Evolutionary conservation across 1,140 invertebrate genomes (phyloP).

Genomic region (Bombus polaris): DNA sequence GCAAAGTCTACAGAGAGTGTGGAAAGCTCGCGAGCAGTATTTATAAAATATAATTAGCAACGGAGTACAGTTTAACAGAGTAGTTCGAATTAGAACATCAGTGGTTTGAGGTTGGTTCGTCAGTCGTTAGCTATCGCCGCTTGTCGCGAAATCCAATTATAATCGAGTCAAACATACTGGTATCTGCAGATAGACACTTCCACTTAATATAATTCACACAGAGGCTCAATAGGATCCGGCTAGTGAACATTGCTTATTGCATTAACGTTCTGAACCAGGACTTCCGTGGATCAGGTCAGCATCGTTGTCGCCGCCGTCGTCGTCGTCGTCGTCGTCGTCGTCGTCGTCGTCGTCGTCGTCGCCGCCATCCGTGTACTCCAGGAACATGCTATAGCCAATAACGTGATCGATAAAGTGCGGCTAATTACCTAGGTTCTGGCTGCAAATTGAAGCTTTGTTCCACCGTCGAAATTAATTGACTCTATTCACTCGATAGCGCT

Average conservation of each 20-base stretch:
- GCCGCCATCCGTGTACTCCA: constrained; percentile 55
- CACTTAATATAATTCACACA: constrained; percentile 41
- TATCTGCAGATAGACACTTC: constrained; percentile 37
- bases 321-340: neutral
- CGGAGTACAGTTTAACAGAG: neutral
- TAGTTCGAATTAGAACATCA: neutral
- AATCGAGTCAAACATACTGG: constrained; percentile 31
- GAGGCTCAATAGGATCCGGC: constrained; percentile 42
- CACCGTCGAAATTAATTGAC: constrained; percentile 77
- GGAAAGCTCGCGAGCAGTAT: neutral
- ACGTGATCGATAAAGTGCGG: constrained; percentile 79
- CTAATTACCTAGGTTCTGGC: constrained; percentile 76
- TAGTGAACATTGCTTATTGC: constrained; percentile 64
- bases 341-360: constrained; percentile 37
- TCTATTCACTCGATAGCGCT: constrained; percentile 76
- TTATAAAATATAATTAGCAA: neutral
- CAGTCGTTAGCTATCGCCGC: constrained; percentile 14
- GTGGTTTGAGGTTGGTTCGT: constrained; percentile 13
- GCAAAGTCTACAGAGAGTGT: neutral
- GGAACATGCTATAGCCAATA: constrained; percentile 71
- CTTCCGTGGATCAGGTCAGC: constrained; percentile 49
- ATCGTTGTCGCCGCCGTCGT: neutral
- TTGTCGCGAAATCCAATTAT: constrained; percentile 33
- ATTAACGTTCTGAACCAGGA: constrained; percentile 61
- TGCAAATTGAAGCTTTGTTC: constrained; percentile 79